These are phyloP conservation scores for Lutraria lutraria DNA, from an alignment of 2,888 invertebrate genomes.

Conservation along the genomic window DNA sequence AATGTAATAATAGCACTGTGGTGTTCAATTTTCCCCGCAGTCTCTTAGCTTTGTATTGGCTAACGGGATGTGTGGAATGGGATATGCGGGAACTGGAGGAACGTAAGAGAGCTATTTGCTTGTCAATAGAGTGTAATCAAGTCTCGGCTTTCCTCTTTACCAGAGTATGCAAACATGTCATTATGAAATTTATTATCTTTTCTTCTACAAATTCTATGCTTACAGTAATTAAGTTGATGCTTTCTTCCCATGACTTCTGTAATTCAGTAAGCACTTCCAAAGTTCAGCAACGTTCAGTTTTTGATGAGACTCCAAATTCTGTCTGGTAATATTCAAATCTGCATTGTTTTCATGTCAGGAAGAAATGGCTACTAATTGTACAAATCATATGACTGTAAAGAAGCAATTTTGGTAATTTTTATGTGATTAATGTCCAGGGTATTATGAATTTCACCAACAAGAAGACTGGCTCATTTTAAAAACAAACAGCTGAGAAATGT, in stretches of 20 bases:
- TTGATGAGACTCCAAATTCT: background rate
- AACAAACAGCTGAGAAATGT: too few relatives aligned
- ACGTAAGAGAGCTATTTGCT: conserved; percentile 18
- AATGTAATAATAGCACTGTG: background rate
- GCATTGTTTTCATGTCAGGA: too few relatives aligned
- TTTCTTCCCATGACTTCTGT: background rate
- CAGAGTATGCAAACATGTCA: conserved; percentile 16
- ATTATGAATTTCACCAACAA: too few relatives aligned
- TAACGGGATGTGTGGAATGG: background rate
- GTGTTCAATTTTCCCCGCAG: background rate
- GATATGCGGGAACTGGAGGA: background rate
- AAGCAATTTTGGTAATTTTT: too few relatives aligned
- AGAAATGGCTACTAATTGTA: too few relatives aligned
- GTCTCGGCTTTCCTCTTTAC: background rate
- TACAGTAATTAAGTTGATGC: conserved; percentile 6
- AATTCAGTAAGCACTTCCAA: background rate
- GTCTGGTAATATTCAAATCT: too few relatives aligned
- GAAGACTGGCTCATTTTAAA: too few relatives aligned
- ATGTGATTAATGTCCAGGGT: too few relatives aligned
- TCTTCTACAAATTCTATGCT: background rate
- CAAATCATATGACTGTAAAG: too few relatives aligned
- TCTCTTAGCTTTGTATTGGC: background rate
- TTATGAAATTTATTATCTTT: conserved; percentile 17
- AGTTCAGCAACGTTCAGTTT: background rate
- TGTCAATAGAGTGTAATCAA: conserved; percentile 1